A percentile compares a stretch with the other conserved stretches of the same genome.
These are phyloP conservation scores for Brachionus angularis DNA, from an alignment of 1,140 invertebrate species.

Conservation along the genomic window DNA sequence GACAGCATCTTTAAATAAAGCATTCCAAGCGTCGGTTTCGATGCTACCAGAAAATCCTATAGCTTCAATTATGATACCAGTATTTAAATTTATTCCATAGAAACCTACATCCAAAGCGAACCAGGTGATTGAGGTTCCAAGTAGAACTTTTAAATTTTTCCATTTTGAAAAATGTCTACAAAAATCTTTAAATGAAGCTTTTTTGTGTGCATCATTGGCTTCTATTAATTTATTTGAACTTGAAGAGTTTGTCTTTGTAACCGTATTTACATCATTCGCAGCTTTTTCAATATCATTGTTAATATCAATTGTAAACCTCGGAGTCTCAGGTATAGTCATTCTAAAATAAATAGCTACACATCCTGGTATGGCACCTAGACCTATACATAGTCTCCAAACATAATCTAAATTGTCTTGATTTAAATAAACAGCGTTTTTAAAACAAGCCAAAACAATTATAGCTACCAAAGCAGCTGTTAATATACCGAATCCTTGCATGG, in stretches of 20 bases:
- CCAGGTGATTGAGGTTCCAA: slow-evolving; percentile 33
- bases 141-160: slow-evolving; percentile 33
- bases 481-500: slow-evolving; percentile 23
- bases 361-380: slow-evolving; percentile 10
- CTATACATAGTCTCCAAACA: slow-evolving; percentile 40
- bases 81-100: slow-evolving; percentile 33
- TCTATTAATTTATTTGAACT: too few relatives aligned
- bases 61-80: slow-evolving; percentile 10
- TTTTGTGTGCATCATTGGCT: not conserved
- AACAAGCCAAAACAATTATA: slow-evolving; percentile 30
- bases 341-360: slow-evolving; percentile 17
- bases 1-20: slow-evolving; percentile 21
- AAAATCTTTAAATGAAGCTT: slow-evolving; percentile 22
- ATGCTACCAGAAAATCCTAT: slow-evolving; percentile 13
- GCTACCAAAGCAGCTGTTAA: not conserved
- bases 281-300: not conserved
- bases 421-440: slow-evolving; percentile 12
- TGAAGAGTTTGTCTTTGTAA: too few relatives aligned
- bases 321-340: slow-evolving; percentile 12
- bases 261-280: too few relatives aligned
- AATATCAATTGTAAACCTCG: slow-evolving; percentile 2
- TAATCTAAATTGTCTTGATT: slow-evolving; percentile 28
- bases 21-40: slow-evolving; percentile 16
- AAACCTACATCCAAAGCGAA: slow-evolving; percentile 37
- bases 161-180: slow-evolving; percentile 31